Conservation (phyloP, 2,797 vertebrate genomes). For the Ceryle rudis region DNA sequence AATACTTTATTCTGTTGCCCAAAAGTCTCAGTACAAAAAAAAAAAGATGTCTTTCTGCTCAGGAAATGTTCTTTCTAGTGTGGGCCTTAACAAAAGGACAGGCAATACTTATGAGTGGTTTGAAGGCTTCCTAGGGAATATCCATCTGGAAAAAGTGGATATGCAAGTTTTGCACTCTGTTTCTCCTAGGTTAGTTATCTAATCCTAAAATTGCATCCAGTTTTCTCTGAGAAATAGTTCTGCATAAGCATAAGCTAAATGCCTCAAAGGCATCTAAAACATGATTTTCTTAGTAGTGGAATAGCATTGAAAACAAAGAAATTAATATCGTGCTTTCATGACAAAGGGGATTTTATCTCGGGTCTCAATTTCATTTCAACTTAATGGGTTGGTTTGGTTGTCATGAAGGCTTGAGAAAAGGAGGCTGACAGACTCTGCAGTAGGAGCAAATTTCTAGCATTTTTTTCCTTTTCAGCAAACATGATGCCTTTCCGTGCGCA, state of each 20-base stretch:
- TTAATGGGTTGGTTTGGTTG: not conserved
- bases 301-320: not conserved
- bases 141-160: conserved; percentile 1
- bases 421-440: not conserved
- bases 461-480: not conserved
- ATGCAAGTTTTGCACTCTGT: not conserved
- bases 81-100: conserved; percentile 5
- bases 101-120: not conserved
- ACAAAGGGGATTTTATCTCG: not conserved
- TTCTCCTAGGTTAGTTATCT: conserved; percentile 12
- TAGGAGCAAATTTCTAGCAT: not conserved
- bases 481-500: not conserved
- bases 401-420: not conserved
- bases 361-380: not conserved
- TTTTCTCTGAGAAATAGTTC: conserved; percentile 20
- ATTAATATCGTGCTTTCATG: not conserved
- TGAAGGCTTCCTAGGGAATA: conserved; percentile 14
- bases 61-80: not conserved
- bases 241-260: not conserved
- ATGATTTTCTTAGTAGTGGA: not conserved
- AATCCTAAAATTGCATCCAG: conserved; percentile 12
- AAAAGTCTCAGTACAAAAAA: not conserved
- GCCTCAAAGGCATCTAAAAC: not conserved
- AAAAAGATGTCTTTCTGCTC: not conserved
- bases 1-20: not conserved